Base-by-base conservation (phyloP, 53 echinoderm and acorn worm genomes). In the Zoroaster sp. region DNA sequence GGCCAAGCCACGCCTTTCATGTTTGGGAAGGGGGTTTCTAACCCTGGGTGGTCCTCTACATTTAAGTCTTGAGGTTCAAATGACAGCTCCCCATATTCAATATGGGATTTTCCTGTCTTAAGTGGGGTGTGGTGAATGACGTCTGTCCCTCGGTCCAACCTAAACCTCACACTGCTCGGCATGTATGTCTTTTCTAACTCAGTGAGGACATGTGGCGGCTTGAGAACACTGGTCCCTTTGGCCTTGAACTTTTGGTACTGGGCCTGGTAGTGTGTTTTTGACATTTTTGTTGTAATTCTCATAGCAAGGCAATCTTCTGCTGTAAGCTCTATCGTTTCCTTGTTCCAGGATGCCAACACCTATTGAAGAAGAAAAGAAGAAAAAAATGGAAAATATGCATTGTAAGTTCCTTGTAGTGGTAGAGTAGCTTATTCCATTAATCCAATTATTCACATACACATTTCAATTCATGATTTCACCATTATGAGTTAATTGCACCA, bases 101-200 rank as follows among this genome's bases (percentile, higher is more conserved):
- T 13, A 75, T 37, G 38, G 36, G 54, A 31, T 36, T 39, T 35
- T n/a, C 88, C 77, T 7, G 17, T 40, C 82, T 89, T 89, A 7
- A 92, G 55, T 13, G 92, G 89, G 5, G 92, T 89, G 72, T 66
- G 67, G n/a, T 92, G 52, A 0, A 92, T 44, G 14, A 43, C n/a
- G 5, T 83, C 82, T 31, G 69, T 47, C 13, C 30, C 83, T 40
- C 82, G 81, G 18, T 68, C 81, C 25, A 92, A 73, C 52, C 82
- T 73, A 37, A 80, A 88, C 14, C 83, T n/a, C 13, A 82, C 76
- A 67, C 40, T 92, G 20, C 83, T 83, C 12, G 92, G 83, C 92
- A 92, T 80, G 83, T 72, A 92, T 1, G 46, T 39, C 33, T 74
- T 75, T 41, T 92, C 88, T 21, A 74, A 44, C 25, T 66, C 52